Evolutionary conservation across 2,113 vertebrate genomes (phyloP).

Genomic region (Probosciger aterrimus): DNA sequence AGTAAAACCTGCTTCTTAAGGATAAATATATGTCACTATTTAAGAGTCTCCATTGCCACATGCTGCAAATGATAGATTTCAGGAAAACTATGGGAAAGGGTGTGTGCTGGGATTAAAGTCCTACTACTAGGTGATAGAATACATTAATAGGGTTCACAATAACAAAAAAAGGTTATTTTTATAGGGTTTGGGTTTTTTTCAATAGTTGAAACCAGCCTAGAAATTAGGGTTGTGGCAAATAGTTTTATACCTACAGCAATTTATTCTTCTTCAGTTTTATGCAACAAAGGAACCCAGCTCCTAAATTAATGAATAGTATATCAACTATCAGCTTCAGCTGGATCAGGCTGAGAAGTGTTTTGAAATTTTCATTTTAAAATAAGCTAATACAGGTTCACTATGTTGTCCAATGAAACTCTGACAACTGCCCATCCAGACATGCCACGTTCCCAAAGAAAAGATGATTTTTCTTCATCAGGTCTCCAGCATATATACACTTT

Average conservation of each 20-base stretch:
- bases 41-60: slow-evolving; percentile 21
- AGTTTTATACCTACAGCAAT: slow-evolving; percentile 37
- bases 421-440: not conserved
- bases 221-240: slow-evolving; percentile 19
- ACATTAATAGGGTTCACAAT: slow-evolving; percentile 45
- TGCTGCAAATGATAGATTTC: slow-evolving; percentile 67
- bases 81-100: slow-evolving; percentile 7
- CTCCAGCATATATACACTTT: not conserved
- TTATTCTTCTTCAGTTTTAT: not conserved
- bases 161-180: slow-evolving; percentile 36
- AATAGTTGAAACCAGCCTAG: not conserved
- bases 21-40: slow-evolving; percentile 64
- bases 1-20: slow-evolving; percentile 69
- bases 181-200: not conserved
- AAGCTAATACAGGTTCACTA: not conserved
- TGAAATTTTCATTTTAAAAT: not conserved
- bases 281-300: not conserved
- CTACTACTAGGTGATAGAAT: not conserved
- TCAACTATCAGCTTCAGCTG: not conserved
- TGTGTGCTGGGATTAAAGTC: slow-evolving; percentile 11
- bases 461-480: not conserved
- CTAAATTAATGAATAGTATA: not conserved
- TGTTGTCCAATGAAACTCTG: not conserved
- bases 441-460: not conserved
- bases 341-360: not conserved